Evolutionary conservation across 2,888 invertebrate species (phyloP), one percentile per base, ranked within the genome.

Genomic region (Embidobia sp.): DNA sequence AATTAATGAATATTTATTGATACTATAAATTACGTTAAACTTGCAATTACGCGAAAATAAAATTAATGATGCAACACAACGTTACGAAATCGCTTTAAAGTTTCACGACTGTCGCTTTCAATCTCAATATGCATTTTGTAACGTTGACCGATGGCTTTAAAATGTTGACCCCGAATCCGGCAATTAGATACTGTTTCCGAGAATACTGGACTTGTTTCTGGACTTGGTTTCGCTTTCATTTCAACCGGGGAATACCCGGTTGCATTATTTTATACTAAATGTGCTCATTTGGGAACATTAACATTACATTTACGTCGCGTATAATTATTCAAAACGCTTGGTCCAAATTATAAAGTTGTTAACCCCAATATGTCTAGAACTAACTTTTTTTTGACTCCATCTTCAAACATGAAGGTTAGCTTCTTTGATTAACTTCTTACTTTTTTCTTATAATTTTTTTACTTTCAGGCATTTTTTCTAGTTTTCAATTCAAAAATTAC

Each of bases 1-100:
- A 53, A 44, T 66, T 27, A 66, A 55, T 48, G 27, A 55, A 48
- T 19, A 67, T 67, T 55, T 67, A 67, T 48, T 55, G 48, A 19
- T 8, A 11, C 51, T 13, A 35, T 70, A 61, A 61, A 51, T 70
- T 51, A 51, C 51, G 27, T 8, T 42, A 35, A 70, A 29, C 44
- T 18, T 16, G 31, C 16, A 70, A 61, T 70, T 70, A 51, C 16
- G 51, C 35, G 51, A 35, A 40, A 70, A 51, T 70, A 61, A 61
- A 70, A 61, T 40, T 61, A 70, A 70, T 61, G 59, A 70, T 51
- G 70, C 42, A 51, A 63, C 22, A n/a, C 49, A 69, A 69, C 27
- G 42, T 69, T 59, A 69, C 29, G 69, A 57, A 49, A 59, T 49
- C 22, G 13, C 22, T 19, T 55, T 66, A 37, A 48, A 49, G 40